These are phyloP conservation scores for Paralinhomoeus sp. DNA, from an alignment of 2,888 invertebrate species.

Conservation along the genomic window DNA sequence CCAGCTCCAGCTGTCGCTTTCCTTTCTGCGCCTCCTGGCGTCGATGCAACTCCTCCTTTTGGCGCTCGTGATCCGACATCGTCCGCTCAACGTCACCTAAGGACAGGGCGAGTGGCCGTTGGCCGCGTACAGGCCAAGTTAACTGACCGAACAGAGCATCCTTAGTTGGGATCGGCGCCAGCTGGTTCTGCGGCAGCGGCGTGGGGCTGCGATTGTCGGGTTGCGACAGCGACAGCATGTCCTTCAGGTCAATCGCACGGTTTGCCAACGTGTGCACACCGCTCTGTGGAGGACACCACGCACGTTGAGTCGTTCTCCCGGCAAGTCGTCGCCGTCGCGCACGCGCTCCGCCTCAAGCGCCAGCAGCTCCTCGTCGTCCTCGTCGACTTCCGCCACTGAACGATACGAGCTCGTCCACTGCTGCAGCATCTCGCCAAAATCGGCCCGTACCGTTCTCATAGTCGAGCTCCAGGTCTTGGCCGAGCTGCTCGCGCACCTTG, in stretches of 20 bases:
- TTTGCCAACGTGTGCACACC: too few relatives aligned
- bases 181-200: constrained; percentile 24
- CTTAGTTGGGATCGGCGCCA: constrained; percentile 30
- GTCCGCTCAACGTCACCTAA: constrained; percentile 18
- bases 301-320: constrained; percentile 7
- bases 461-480: constrained; percentile 19
- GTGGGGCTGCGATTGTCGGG: constrained; percentile 15
- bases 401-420: neutral
- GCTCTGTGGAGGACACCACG: too few relatives aligned
- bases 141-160: constrained; percentile 30
- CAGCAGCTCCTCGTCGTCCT: constrained; percentile 22
- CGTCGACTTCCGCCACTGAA: constrained; percentile 8
- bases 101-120: neutral
- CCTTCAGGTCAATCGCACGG: too few relatives aligned
- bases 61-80: constrained; percentile 16
- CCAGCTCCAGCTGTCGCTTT: neutral
- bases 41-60: constrained; percentile 15
- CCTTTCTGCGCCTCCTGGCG: constrained; percentile 3
- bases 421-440: too few relatives aligned
- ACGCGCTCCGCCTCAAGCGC: constrained; percentile 23
- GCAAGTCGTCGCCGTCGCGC: constrained; percentile 17
- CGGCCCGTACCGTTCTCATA: constrained; percentile 23
- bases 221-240: constrained; percentile 16
- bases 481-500: constrained; percentile 17
- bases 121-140: neutral